Conservation (phyloP, 2,113 vertebrate genomes). For the Ochotona curzoniae region DNA sequence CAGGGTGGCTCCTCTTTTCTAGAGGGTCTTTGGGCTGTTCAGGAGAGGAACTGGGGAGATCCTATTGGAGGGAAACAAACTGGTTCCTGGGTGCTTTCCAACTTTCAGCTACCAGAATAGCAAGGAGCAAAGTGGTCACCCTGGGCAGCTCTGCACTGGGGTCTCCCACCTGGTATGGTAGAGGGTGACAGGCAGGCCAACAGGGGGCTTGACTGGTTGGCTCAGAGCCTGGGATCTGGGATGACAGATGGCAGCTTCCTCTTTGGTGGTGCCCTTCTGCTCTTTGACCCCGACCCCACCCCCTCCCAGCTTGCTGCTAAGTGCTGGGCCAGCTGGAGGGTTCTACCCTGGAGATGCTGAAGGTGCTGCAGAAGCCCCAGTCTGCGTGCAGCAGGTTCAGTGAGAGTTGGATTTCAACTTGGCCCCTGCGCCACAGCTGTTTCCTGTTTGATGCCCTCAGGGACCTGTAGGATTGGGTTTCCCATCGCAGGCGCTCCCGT, state of each 20-base stretch:
- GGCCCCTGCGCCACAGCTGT: not conserved
- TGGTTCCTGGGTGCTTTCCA: not conserved
- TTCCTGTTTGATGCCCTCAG: constrained; percentile 67
- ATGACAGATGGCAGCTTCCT: not conserved
- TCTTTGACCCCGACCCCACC: constrained; percentile 1
- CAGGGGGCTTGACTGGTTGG: not conserved
- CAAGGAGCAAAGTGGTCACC: not conserved
- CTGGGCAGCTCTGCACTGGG: not conserved
- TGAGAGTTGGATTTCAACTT: constrained; percentile 25
- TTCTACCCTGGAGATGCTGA: not conserved
- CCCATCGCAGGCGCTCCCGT: not conserved
- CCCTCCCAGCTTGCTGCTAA: not conserved
- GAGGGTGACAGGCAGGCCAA: not conserved
- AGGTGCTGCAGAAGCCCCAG: not conserved
- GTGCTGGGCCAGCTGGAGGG: not conserved
- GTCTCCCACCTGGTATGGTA: not conserved
- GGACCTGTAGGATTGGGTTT: constrained; percentile 64
- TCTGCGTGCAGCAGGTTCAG: not conserved
- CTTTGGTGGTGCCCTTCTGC: not conserved
- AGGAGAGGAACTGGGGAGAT: not conserved
- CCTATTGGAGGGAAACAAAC: not conserved
- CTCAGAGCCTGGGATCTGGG: not conserved
- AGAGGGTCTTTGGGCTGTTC: not conserved
- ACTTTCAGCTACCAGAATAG: not conserved
- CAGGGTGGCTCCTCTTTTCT: not conserved